Base-by-base conservation (phyloP, 2,888 invertebrate species). In the Nysson spinosus region DNA sequence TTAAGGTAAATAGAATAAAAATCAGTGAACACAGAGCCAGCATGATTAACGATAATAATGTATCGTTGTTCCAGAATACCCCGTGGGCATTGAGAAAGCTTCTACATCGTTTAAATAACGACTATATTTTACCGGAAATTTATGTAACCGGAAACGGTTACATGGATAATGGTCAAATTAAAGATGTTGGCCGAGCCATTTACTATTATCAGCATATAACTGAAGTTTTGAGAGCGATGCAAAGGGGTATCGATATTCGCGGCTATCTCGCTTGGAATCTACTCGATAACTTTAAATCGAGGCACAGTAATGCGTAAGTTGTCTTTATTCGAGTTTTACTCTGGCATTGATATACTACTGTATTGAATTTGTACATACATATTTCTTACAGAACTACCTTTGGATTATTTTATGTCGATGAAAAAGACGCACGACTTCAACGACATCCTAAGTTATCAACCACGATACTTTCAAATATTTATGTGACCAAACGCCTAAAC, bases 221-320 rank as follows among this genome's bases (percentile, higher is more conserved):
- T n/a, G 69, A 76, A 60, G 55, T 83, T 26, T 60, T 82, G 14
- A 49, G 75, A 22, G 52, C 67, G 11, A 75, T 77, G 70, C 66
- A 67, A 54, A 54, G 68, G 17, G 81, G 78, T 7, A 55, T 82
- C 14, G 67, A 78, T 26, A 72, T 80, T 51, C 70, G 72, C 5
- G 93, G 92, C 0, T 96, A 95, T 80, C 91, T 93, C 0, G 91
- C 92, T 51, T 95, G 95, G 94, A 93, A 93, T 68, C 86, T 96
- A 11, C 89, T 95, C 86, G 95, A 96, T 79, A 94, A 94, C 81
- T 94, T 93, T 85, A 95, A 96, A 84, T 95, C 95, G 95, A 89
- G 89, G 58, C 88, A 90, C 44, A 50, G 50, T 19, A 95, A 90
- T 81, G 91, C 91, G 91, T 93, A 89, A 91, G 91, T 90, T 34